Evolutionary conservation across 2,113 vertebrate species (phyloP), one percentile per base, ranked within the genome.

Genomic region (Vulpes ferrilata): DNA sequence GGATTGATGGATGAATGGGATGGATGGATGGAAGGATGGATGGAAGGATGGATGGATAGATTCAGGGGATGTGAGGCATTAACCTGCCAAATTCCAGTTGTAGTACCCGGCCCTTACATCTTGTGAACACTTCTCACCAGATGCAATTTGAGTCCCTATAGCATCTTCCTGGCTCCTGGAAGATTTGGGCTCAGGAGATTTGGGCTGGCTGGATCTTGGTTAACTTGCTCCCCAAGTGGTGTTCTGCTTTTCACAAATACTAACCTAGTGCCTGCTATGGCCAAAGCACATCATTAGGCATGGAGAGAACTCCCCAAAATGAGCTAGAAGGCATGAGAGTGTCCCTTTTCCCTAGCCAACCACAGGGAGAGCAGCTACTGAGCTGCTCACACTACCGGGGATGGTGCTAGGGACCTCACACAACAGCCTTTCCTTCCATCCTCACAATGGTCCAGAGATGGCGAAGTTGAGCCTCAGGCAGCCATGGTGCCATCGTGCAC

Each of bases 401-500:
- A 62, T 3, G 10, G 43, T 1, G 15, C 65, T 7, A 23, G 71
- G 65, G 48, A 53, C 64, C 15, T 53, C 43, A 16, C 19, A 6
- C 19, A 25, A 25, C 23, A 15, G 12, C 22, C 51, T 55, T 17
- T 38, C 38, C n/a, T 78, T 78, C 23, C 3, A 1, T 8, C 69
- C 53, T 91, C 69, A 55, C 10, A 15, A 2, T 0, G 7, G 32
- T 59, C n/a, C 15, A 15, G 69, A 79, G 57, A 60, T 15, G 55
- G 76, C 32, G 43, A 64, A 57, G 30, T 64, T 78, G 64, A 43
- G 16, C 12, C 76, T 62, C 2, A 0, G 5, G 32, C 1, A 15
- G 25, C 0, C 8, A 7, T 6, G 19, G 5, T 2, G 1, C 43
- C 78, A 5, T 35, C 27, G 11, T 1, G 5, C 19, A 1, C 4